Evolutionary conservation across 1,140 invertebrate species (phyloP).

Genomic region (Drosophila nannoptera): DNA sequence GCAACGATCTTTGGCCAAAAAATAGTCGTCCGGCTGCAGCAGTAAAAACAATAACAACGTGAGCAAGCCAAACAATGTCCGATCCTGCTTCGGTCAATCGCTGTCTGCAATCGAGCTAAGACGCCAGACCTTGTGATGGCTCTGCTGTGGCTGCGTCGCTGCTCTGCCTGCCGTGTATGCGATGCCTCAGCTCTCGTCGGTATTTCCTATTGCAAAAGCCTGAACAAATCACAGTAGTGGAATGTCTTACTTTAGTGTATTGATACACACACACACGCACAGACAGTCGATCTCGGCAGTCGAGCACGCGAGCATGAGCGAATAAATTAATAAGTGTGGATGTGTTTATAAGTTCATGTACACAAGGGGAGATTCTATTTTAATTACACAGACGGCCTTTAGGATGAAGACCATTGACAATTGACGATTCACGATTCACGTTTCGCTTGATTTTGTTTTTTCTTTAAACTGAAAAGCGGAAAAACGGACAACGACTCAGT

Average conservation of each 20-base stretch:
- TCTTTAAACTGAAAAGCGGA: slow-evolving; percentile 51
- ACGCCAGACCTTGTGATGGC: slow-evolving; percentile 46
- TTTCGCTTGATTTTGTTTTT: slow-evolving; percentile 39
- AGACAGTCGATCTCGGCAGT: background rate
- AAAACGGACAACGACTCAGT: slow-evolving; percentile 52
- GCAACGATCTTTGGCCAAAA: slow-evolving; percentile 39
- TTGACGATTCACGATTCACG: slow-evolving; percentile 59
- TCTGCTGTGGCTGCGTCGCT: slow-evolving; percentile 13
- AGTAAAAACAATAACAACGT: slow-evolving; percentile 3
- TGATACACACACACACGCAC: background rate
- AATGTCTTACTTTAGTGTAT: slow-evolving; percentile 14
- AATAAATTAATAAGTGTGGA: background rate
- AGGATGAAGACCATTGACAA: slow-evolving; percentile 56
- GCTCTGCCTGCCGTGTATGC: slow-evolving; percentile 21
- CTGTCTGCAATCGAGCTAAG: slow-evolving; percentile 31
- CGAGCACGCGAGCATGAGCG: too few species aligned
- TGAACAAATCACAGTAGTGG: slow-evolving; percentile 24
- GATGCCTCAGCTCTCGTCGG: slow-evolving; percentile 61
- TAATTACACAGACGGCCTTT: slow-evolving; percentile 69
- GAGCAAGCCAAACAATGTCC: slow-evolving; percentile 13
- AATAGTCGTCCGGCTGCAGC: background rate
- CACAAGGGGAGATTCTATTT: slow-evolving; percentile 58
- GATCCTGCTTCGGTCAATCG: slow-evolving; percentile 25
- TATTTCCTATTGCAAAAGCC: slow-evolving; percentile 62
- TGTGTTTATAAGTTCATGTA: slow-evolving; percentile 19